Evolutionary conservation across 2,113 vertebrate species (phyloP), one percentile per base, ranked within the genome.

Genomic region (Rhinopithecus roxellana): DNA sequence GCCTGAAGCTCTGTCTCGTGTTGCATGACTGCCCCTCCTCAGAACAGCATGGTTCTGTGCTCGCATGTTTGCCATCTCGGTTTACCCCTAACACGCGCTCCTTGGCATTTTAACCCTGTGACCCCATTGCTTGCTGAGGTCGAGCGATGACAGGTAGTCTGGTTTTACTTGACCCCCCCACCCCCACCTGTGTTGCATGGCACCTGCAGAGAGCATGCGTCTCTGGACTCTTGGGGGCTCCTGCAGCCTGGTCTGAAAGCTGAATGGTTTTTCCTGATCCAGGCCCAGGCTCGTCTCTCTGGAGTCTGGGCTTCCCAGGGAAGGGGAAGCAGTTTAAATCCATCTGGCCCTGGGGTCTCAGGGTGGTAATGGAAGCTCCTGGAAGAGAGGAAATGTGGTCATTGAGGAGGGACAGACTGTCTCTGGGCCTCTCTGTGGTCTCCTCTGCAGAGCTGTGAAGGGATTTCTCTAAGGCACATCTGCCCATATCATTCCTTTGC

Each of bases 1-100:
- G 35, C 90, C 81, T 20, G 97, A 90, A 95, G 87, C 27, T 27
- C 90, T 89, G 82, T 92, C 45, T 89, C 89, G 25, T 97, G 95
- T 98, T 98, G 98, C 99, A 98, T 98, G 98, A 97, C 90, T 70
- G 22, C 84, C 97, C 95, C 82, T 92, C 64, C 0, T 0, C 94
- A 96, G 83, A 95, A 75, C 95, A 98, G 98, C 98, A 98, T 98
- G 98, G 95, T 95, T 98, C 97, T 3, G 0, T 8, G n/a, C 48
- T 48, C 93, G 98, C 97, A 97, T 97, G 94, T 97, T 83, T 40
- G 18, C 94, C 83, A 11, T 97, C 97, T 94, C 52, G 32, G 16
- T 94, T 90, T 70, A 50, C 96, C 91, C 78, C 89, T 95, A 84
- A 50, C 72, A 0, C 23, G 3, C 27, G 87, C 78, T 92, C 94